Evolutionary conservation across 2,888 invertebrate genomes (phyloP), one percentile per base, ranked within the genome.

Genomic region (Boloria selene): DNA sequence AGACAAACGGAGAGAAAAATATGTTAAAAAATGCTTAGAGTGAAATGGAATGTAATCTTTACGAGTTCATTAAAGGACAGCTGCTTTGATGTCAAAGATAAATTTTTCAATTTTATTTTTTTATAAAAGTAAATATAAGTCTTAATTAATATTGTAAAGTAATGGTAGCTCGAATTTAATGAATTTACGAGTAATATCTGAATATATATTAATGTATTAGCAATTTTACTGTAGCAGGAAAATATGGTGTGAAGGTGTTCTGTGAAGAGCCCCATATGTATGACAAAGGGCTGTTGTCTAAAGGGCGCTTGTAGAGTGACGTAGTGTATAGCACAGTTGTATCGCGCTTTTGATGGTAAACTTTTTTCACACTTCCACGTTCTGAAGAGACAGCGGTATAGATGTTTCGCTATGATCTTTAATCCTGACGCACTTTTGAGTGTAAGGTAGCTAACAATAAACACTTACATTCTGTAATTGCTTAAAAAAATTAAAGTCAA

Each of bases 211-310:
- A 31, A 38, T 59, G 17, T 31, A 59, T 59, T 26, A 38, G 31
- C 59, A 31, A 38, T 52, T 64, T 50, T 58, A 58, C 58, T 64
- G 45, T 64, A 58, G 56, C 64, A 47, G 45, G 59, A 38, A 59
- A 63, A 53, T 63, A 61, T 59, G 49, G 38, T 54, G 55, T 63
- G 47, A 59, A 70, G 68, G 67, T 68, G 67, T 68, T 65, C 55
- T 60, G n/a, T n/a, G 63, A 65, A 70, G 69, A 59, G 63, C 66
- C 69, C 69, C 69, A 64, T 65, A 65, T 65, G 65, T 60, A 56
- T 53, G 65, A 70, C 70, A 70, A 70, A 70, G 70, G 62, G 70
- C 55, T 62, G 64, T 69, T 64, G 69, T 62, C 55, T 62, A 63
- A 65, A 70, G 70, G 59, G 70, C 54, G 49, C 70, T 68, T 54